These are phyloP conservation scores for Hydraecia micacea DNA, from an alignment of 2,888 invertebrate genomes.

Conservation along the genomic window DNA sequence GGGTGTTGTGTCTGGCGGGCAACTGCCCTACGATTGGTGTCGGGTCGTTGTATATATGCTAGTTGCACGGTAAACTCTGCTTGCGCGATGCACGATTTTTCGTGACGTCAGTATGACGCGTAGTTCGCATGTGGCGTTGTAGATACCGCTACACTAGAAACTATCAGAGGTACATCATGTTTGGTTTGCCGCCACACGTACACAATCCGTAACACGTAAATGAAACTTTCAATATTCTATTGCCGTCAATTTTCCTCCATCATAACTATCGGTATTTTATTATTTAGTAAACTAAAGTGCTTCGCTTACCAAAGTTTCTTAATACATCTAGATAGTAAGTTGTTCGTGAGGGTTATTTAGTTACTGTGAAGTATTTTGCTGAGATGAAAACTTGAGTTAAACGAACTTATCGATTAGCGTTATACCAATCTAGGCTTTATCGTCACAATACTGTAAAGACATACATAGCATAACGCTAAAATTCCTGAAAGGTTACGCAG, in stretches of 20 bases:
- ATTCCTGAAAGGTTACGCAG: not conserved
- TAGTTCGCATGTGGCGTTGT: too few species aligned
- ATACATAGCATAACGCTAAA: not conserved
- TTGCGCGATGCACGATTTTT: too few species aligned
- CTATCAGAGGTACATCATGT: too few species aligned
- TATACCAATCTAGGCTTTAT: not conserved
- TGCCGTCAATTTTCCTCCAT: slow-evolving; percentile 11
- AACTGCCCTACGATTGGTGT: too few species aligned
- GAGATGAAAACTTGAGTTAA: not conserved
- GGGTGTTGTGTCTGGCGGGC: too few species aligned
- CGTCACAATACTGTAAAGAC: not conserved
- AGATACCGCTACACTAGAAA: too few species aligned
- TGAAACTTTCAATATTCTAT: slow-evolving; percentile 41
- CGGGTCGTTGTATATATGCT: too few species aligned
- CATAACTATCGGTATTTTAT: slow-evolving; percentile 32
- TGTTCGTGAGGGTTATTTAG: not conserved
- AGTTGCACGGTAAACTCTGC: too few species aligned
- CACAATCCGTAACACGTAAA: slow-evolving; percentile 16
- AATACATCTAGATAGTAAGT: slow-evolving; percentile 15
- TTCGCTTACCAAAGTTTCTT: slow-evolving; percentile 29
- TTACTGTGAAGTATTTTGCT: slow-evolving; percentile 8
- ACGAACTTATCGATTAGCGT: too few species aligned
- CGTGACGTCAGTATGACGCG: too few species aligned
- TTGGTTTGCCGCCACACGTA: too few species aligned
- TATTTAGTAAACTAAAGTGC: slow-evolving; percentile 15